phyloP scores from a whole-genome alignment of 2,888 invertebrate species.

The Ormyrus thymus region DNA sequence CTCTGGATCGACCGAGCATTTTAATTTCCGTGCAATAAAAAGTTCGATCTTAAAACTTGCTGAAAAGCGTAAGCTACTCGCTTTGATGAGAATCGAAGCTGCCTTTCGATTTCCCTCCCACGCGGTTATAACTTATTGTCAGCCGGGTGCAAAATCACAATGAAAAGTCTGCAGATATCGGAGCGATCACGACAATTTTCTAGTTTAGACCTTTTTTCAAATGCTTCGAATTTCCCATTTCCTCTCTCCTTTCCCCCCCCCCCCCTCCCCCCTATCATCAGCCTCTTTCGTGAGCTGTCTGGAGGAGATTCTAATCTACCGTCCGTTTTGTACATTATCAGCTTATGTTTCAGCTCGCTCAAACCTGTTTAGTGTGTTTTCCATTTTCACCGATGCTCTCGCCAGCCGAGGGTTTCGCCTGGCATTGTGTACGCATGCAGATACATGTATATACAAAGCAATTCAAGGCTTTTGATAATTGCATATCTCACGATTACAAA shows the following conservation, averaged over 20 bases:
- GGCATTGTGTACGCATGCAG: background rate
- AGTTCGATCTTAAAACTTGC: no score
- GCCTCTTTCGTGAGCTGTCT: conserved; percentile 74
- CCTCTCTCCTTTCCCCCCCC: conserved; percentile 54
- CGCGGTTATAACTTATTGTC: no score
- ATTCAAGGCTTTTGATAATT: conserved; percentile 9
- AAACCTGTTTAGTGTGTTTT: conserved; percentile 65
- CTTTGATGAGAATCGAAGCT: no score
- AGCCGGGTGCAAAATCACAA: background rate
- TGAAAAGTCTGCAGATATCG: conserved; percentile 33
- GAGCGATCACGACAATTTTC: conserved; percentile 34
- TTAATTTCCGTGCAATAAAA: no score
- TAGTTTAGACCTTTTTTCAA: conserved; percentile 35
- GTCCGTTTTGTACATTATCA: conserved; percentile 59
- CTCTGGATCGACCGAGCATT: no score
- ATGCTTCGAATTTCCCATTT: conserved; percentile 44
- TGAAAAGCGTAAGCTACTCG: no score
- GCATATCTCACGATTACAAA: conserved; percentile 5
- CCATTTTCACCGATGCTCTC: conserved; percentile 5
- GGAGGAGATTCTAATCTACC: conserved; percentile 71
- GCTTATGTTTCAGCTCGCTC: conserved; percentile 66
- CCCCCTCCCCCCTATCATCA: conserved; percentile 58
- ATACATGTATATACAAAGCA: background rate
- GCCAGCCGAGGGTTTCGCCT: background rate
- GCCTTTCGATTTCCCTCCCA: no score